Evolutionary conservation across 2,888 invertebrate species (phyloP), one percentile per base, ranked within the genome.

Genomic region (Carabus problematicus): DNA sequence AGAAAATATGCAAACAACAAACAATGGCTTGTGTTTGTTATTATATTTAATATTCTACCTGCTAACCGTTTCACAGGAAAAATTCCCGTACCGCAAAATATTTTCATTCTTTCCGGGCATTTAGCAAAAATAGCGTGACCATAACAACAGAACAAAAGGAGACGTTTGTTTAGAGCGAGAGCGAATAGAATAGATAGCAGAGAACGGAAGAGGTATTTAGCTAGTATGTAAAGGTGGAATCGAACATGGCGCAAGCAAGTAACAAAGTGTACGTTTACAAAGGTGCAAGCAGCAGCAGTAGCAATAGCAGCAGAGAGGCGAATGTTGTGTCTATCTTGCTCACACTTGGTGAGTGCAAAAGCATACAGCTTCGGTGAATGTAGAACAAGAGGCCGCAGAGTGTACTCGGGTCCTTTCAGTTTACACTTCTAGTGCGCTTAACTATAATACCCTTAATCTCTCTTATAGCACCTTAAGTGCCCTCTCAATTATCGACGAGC

Each of bases 401-500:
- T 40, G 56, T 39, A 12, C 12, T 18, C 29, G 29, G 29, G 29
- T 3, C 40, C 12, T 54, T 67, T 52, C 42, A 74, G 72, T 75
- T 70, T 75, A 74, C 75, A 76, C 76, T 75, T 74, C 74, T 73
- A 75, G 75, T 75, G 76, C 77, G 75, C 79, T 80, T 79, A 79
- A 79, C 78, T 78, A 74, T 78, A 79, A 80, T 80, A 75, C 77
- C 78, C 76, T 76, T 78, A 78, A 79, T 79, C 78, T 77, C 77
- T 77, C 79, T 78, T 79, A 78, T 78, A 75, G 77, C 79, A 77
- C 79, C 78, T 80, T 79, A 79, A 79, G 79, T 79, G 79, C 78
- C 62, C 78, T 77, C 77, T 78, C 77, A 78, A 79, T 80, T 79
- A 79, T 78, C 72, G 75, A 72, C 73, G 75, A 78, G 76, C 74